These are phyloP conservation scores for Torymus tubicola DNA, from an alignment of 2,888 invertebrate genomes.

Conservation along the genomic window DNA sequence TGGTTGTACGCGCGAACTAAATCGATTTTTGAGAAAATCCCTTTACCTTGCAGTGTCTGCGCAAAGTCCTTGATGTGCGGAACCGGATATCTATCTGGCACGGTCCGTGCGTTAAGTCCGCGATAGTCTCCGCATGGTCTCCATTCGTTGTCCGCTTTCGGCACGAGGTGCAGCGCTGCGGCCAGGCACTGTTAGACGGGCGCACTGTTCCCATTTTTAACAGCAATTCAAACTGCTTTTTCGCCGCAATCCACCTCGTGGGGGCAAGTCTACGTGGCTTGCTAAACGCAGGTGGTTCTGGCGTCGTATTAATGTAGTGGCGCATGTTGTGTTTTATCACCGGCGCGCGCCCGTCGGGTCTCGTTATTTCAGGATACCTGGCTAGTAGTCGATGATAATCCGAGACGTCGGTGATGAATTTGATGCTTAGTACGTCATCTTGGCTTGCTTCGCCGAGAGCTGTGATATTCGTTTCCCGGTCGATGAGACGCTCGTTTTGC, in stretches of 20 bases:
- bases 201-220: slow-evolving; percentile 71
- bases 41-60: slow-evolving; percentile 57
- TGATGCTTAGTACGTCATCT: neutral
- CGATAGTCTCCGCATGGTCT: slow-evolving; percentile 61
- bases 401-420: slow-evolving; percentile 5
- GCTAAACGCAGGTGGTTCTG: slow-evolving; percentile 62
- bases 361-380: slow-evolving; percentile 32
- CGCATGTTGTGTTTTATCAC: neutral
- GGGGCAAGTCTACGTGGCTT: slow-evolving; percentile 68
- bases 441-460: neutral
- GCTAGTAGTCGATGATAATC: slow-evolving; percentile 15
- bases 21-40: slow-evolving; percentile 63
- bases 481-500: neutral
- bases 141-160: neutral
- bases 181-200: slow-evolving; percentile 73
- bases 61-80: slow-evolving; percentile 66
- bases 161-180: neutral
- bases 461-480: neutral
- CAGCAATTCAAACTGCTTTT: slow-evolving; percentile 68
- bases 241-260: slow-evolving; percentile 65
- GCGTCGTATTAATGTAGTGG: slow-evolving; percentile 27
- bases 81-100: slow-evolving; percentile 67
- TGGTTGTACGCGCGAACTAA: slow-evolving; percentile 65
- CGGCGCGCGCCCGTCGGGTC: slow-evolving; percentile 23
- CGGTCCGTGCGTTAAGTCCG: slow-evolving; percentile 59